A percentile compares a stretch with the other conserved stretches of the same genome.
phyloP scores from a whole-genome alignment of 2,113 vertebrate species.

The Hemichromis elongatus region DNA sequence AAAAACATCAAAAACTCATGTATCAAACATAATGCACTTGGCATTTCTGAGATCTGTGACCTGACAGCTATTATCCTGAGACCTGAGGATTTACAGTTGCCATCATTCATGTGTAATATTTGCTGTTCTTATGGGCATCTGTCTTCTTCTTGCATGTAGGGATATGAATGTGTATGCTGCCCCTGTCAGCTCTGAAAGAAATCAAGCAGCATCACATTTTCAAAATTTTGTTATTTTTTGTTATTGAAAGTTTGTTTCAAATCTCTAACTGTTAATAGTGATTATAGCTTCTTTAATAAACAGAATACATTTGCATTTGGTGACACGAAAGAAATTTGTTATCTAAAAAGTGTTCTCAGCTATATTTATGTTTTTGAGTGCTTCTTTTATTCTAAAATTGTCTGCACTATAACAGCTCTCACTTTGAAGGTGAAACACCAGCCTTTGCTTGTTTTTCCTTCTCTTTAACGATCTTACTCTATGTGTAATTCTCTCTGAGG shows the following conservation, averaged over 20 bases:
- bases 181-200: neutral
- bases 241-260: neutral
- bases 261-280: neutral
- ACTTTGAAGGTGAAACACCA: neutral
- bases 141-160: neutral
- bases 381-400: neutral
- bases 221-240: neutral
- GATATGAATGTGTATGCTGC: neutral
- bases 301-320: neutral
- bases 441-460: neutral
- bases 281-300: neutral
- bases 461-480: neutral
- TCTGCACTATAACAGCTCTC: neutral
- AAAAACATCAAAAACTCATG: neutral
- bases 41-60: too few relatives aligned
- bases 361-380: neutral
- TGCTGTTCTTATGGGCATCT: neutral
- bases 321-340: neutral
- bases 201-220: neutral
- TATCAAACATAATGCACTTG: neutral
- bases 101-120: neutral
- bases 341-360: neutral
- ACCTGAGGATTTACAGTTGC: too few relatives aligned
- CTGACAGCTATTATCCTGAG: too few relatives aligned
- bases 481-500: conserved; percentile 1